Evolutionary conservation across 2,113 vertebrate species (phyloP), one percentile per base, ranked within the genome.

Genomic region (Rallus limicola): DNA sequence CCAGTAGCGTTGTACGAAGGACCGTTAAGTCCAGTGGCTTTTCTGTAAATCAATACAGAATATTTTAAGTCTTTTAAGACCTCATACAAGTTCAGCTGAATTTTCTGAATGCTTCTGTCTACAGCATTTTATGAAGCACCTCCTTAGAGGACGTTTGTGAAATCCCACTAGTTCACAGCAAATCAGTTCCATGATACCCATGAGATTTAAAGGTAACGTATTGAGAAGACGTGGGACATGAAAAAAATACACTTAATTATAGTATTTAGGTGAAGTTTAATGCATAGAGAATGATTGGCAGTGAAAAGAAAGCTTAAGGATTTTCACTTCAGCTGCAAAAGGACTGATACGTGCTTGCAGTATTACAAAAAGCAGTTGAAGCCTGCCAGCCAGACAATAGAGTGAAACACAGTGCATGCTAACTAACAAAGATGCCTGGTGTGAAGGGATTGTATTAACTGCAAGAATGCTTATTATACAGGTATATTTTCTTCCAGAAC

Each of bases 181-280:
- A 90, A 75, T 88, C 67, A 87, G 10, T 80, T 91, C 42, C 25
- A 5, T 58, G 33, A 79, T 78, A 88, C 10, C 9, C 19, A 7
- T 34, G n/a, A 38, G 59, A 86, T 72, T 91, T 87, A 94, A 96
- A 86, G 42, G 69, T 42, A 88, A 56, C 75, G 64, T 19, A 44
- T 52, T 42, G 59, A 60, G 72, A 95, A 83, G 33, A 58, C 1
- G 8, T 77, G 46, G 71, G 46, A 88, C 52, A 74, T 38, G 59
- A 86, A 95, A 92, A 92, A 95, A 90, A 92, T 82, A 81, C 26
- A 28, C 33, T 80, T 88, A 90, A 96, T 96, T 92, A 85, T 55
- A 78, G 50, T 83, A 86, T 85, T 96, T 92, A 90, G 33, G 40
- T n/a, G 59, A 88, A 46, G 9, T 88, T 81, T 71, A 92, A 84